A percentile compares a stretch with the other conserved stretches of the same genome.
These are phyloP conservation scores for Lamprologus sp. DNA, from an alignment of 2,113 vertebrate species.

Conservation along the genomic window DNA sequence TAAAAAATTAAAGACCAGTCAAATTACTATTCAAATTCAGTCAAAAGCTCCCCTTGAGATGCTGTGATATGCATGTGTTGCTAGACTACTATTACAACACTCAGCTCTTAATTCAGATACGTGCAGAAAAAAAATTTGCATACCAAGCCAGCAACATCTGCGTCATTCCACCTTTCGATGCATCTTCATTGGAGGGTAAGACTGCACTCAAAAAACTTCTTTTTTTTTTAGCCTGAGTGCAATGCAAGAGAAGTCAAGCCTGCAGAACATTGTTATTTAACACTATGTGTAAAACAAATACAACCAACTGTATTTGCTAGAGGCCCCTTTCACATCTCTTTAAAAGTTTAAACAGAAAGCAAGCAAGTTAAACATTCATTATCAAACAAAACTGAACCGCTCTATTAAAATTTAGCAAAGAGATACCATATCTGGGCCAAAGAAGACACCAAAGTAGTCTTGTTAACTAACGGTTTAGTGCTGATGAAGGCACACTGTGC, in stretches of 20 bases:
- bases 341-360: not conserved
- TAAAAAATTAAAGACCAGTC: not conserved
- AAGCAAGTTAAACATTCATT: constrained; percentile 14
- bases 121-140: not conserved
- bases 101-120: not conserved
- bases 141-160: constrained; percentile 11
- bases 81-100: not conserved
- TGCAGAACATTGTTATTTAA: not conserved
- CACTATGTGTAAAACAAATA: constrained; percentile 2
- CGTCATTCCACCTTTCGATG: not conserved
- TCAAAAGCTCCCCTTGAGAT: not conserved
- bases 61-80: not conserved
- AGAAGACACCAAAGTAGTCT: not conserved
- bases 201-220: not conserved
- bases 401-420: not conserved
- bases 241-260: not conserved
- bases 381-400: constrained; percentile 3
- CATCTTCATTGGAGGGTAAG: not conserved
- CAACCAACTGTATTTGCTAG: constrained; percentile 11
- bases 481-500: not conserved
- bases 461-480: not conserved
- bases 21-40: constrained; percentile 3
- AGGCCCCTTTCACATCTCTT: not conserved
- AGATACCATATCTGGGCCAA: not conserved
- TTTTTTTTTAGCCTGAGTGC: not conserved